A percentile compares a stretch with the other conserved stretches of the same genome.
Evolutionary conservation across 2,113 vertebrate genomes (phyloP).

Genomic region (Formicarius rufipectus): DNA sequence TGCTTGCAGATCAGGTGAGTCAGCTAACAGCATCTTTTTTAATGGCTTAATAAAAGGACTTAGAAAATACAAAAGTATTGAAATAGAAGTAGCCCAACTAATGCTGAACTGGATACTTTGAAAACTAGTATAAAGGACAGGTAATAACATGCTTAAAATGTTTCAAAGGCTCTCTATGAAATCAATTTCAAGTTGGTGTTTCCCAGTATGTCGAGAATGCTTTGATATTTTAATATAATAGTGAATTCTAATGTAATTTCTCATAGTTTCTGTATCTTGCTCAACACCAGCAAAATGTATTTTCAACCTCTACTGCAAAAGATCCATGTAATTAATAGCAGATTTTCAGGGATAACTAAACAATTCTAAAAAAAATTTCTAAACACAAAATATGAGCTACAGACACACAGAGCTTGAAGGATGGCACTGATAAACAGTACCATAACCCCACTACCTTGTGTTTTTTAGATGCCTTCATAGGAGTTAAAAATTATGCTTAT

Average conservation of each 20-base stretch:
- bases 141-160: background rate
- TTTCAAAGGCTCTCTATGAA: background rate
- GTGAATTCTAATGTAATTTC: background rate
- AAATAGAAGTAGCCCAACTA: background rate
- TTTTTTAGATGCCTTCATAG: background rate
- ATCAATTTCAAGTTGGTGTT: background rate
- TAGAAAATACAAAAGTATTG: background rate
- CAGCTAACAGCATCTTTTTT: background rate
- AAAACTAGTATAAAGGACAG: background rate
- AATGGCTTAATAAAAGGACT: background rate
- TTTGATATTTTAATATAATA: background rate
- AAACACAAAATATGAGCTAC: background rate
- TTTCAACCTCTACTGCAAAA: background rate
- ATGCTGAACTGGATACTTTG: background rate
- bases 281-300: background rate
- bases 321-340: background rate
- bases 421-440: background rate
- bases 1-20: background rate
- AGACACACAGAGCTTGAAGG: background rate
- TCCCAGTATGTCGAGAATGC: background rate
- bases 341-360: background rate
- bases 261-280: background rate
- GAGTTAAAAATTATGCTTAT: background rate
- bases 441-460: background rate
- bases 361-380: background rate